Conservation (phyloP, 2,797 vertebrate genomes). For the Phrynocephalus forsythii region DNA sequence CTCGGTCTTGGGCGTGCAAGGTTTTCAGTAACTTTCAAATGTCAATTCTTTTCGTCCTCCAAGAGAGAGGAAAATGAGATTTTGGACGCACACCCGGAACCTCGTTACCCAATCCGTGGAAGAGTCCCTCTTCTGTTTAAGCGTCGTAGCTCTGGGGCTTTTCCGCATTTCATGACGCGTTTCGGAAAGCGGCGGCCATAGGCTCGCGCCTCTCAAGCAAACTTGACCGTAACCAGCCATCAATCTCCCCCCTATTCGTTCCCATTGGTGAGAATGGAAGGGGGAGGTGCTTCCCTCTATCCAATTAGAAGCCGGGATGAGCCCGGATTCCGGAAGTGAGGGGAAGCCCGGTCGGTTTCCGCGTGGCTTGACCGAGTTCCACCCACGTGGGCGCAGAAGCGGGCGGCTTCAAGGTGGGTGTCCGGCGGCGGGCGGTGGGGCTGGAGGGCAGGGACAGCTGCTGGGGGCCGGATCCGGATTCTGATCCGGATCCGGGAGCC, state of each 20-base stretch:
- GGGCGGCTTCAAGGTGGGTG: neutral
- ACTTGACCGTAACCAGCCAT: too few relatives aligned
- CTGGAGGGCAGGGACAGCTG: neutral
- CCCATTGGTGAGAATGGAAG: neutral
- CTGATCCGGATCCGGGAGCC: too few relatives aligned
- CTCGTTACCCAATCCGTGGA: rapidly evolving
- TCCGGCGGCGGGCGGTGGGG: neutral
- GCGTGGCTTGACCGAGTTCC: neutral
- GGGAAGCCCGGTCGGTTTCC: rapidly evolving
- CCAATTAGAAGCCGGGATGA: neutral
- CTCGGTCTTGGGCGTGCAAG: too few relatives aligned
- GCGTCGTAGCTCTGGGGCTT: neutral
- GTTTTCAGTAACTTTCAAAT: too few relatives aligned
- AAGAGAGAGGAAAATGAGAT: neutral
- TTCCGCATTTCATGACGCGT: too few relatives aligned
- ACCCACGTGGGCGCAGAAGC: neutral
- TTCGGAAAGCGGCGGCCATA: neutral
- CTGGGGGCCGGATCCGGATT: too few relatives aligned
- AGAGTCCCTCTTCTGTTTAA: rapidly evolving
- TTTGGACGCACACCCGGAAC: neutral
- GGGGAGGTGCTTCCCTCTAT: rapidly evolving
- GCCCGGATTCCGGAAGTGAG: neutral
- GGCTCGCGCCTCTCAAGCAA: neutral
- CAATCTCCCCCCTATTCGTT: too few relatives aligned
- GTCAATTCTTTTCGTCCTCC: neutral